Percentiles rank a stretch among this genome's conserved stretches.
Conservation (phyloP, 2,888 invertebrate species). For the Machimus rusticus region DNA sequence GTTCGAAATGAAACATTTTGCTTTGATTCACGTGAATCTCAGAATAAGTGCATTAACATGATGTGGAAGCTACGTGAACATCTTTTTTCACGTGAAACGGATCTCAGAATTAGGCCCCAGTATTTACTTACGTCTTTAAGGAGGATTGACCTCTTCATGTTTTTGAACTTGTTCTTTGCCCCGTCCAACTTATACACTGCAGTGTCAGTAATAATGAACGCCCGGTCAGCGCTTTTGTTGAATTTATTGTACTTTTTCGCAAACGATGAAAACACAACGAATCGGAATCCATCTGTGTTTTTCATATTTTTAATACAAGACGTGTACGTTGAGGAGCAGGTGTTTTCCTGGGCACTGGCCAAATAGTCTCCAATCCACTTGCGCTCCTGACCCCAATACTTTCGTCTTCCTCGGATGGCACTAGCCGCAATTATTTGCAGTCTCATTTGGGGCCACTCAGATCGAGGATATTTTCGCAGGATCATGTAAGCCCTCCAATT, state of each 20-base stretch:
- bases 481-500: constrained; percentile 90
- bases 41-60: too few relatives aligned
- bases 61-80: too few relatives aligned
- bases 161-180: constrained; percentile 77
- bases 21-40: too few relatives aligned
- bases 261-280: constrained; percentile 63
- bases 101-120: too few relatives aligned
- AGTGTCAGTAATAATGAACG: constrained; percentile 85
- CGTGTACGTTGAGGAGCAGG: constrained; percentile 71
- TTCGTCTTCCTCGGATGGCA: constrained; percentile 68
- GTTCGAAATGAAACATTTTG: too few relatives aligned
- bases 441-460: constrained; percentile 88
- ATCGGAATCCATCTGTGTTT: constrained; percentile 71
- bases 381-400: constrained; percentile 77
- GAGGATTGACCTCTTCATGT: constrained; percentile 84
- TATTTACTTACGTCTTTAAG: constrained; percentile 72
- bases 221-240: constrained; percentile 86
- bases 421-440: constrained; percentile 81
- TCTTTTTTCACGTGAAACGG: too few relatives aligned
- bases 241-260: constrained; percentile 63
- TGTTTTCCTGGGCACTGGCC: constrained; percentile 72
- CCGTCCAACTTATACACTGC: constrained; percentile 88
- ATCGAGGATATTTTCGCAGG: constrained; percentile 78
- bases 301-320: constrained; percentile 73
- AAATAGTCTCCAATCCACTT: constrained; percentile 89